Conservation (phyloP, 2,797 vertebrate species). For the Gouania willdenowi region DNA sequence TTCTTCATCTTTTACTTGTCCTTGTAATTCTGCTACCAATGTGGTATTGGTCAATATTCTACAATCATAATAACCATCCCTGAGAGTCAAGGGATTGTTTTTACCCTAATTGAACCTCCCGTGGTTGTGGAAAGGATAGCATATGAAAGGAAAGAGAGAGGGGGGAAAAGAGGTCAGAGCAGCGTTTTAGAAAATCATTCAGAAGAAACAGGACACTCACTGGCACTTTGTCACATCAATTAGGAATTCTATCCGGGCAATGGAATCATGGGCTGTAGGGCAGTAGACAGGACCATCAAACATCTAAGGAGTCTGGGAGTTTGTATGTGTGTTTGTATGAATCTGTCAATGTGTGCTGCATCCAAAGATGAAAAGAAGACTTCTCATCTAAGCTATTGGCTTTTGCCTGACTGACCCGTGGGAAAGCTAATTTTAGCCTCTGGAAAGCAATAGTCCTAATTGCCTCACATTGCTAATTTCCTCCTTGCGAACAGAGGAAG, state of each 20-base stretch:
- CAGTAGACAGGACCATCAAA: constrained; percentile 48
- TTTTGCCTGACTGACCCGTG: constrained; percentile 39
- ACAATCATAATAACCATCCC: constrained; percentile 58
- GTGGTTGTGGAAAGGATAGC: constrained; percentile 50
- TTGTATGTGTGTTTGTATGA: background rate
- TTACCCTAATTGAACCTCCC: constrained; percentile 46
- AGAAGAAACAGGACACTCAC: constrained; percentile 64
- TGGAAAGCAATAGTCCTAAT: constrained; percentile 49
- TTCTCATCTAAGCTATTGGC: constrained; percentile 50
- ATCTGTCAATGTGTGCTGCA: constrained; percentile 1
- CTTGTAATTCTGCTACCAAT: constrained; percentile 28
- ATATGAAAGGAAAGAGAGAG: constrained; percentile 26
- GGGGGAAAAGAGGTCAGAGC: constrained; percentile 34
- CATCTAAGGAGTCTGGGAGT: constrained; percentile 30
- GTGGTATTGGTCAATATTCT: constrained; percentile 56
- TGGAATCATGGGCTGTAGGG: constrained; percentile 55
- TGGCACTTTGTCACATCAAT: constrained; percentile 73
- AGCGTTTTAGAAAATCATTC: constrained; percentile 62
- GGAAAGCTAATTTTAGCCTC: constrained; percentile 52
- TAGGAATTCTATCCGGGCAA: constrained; percentile 70
- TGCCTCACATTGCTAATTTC: constrained; percentile 55
- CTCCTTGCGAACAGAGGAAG: constrained; percentile 25
- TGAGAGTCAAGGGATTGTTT: constrained; percentile 54
- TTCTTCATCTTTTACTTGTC: constrained; percentile 66
- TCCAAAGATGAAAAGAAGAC: constrained; percentile 5